Evolutionary conservation across 2,113 vertebrate species (phyloP).

Genomic region (Cavia porcellus): DNA sequence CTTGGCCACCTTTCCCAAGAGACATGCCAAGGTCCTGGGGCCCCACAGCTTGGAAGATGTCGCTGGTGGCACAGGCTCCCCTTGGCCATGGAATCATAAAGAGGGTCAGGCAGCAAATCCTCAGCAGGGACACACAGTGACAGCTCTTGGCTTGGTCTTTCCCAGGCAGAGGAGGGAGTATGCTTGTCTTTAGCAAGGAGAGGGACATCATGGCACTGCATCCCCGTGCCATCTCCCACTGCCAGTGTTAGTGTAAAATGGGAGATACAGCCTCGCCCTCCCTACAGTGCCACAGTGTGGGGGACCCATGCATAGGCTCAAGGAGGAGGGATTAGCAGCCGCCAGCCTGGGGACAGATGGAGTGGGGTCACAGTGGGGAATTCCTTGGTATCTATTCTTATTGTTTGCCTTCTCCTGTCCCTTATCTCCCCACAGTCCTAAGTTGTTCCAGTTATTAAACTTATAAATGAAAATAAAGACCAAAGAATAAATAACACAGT

Average conservation of each 20-base stretch:
- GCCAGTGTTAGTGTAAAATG: not conserved
- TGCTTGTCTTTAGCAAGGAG: not conserved
- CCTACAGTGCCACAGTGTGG: fast-evolving
- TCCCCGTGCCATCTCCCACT: not conserved
- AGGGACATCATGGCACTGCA: not conserved
- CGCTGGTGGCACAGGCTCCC: not conserved
- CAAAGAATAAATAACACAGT: not conserved
- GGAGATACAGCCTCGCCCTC: fast-evolving
- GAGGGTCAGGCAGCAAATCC: slow-evolving; percentile 13
- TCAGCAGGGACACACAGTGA: not conserved
- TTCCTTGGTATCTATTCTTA: not conserved
- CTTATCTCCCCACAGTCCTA: too few species aligned
- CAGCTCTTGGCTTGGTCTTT: not conserved
- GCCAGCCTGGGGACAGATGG: not conserved
- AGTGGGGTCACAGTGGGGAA: not conserved
- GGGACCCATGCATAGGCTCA: not conserved
- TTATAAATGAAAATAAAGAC: slow-evolving; percentile 25
- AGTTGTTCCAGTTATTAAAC: not conserved
- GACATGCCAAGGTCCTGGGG: slow-evolving; percentile 57
- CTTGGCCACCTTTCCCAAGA: slow-evolving; percentile 63
- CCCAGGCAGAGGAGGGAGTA: not conserved
- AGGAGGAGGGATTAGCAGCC: not conserved
- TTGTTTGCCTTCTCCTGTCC: not conserved
- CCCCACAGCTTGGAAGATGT: slow-evolving; percentile 24
- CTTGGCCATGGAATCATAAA: not conserved